Conservation (phyloP, 2,797 vertebrate genomes). For the Cyprinodon diabolis region DNA sequence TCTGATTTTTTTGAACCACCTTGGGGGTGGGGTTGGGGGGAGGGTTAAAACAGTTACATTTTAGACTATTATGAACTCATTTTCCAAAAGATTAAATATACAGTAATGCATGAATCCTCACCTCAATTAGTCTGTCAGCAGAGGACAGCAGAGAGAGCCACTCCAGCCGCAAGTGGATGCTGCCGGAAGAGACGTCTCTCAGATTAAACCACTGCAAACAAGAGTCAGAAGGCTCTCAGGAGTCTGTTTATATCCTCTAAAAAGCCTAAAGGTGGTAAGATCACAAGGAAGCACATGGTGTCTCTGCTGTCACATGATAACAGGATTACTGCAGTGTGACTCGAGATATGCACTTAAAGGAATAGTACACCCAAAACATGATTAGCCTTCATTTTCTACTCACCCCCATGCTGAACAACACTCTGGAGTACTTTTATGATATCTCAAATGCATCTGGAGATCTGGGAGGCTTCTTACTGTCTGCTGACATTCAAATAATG, state of each 20-base stretch:
- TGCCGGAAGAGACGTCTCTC: slow-evolving; percentile 84
- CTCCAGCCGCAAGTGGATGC: slow-evolving; percentile 90
- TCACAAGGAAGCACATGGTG: slow-evolving; percentile 61
- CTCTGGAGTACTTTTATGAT: too few species aligned
- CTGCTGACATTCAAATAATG: too few species aligned
- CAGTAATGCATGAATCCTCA: slow-evolving; percentile 49
- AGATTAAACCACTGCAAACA: slow-evolving; percentile 88
- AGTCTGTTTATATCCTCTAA: slow-evolving; percentile 1
- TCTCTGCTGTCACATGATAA: slow-evolving; percentile 52
- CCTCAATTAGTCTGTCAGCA: slow-evolving; percentile 87
- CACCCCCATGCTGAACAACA: too few species aligned
- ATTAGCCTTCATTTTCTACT: too few species aligned
- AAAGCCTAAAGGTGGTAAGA: slow-evolving; percentile 28
- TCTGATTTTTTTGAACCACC: slow-evolving; percentile 89
- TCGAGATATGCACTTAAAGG: too few species aligned
- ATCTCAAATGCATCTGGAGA: too few species aligned
- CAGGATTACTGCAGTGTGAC: slow-evolving; percentile 43
- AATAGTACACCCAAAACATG: too few species aligned
- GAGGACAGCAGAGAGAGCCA: slow-evolving; percentile 90
- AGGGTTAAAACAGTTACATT: not conserved
- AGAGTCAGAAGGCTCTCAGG: slow-evolving; percentile 20
- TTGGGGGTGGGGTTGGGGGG: slow-evolving; percentile 46
- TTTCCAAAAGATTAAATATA: not conserved
- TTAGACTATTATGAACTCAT: not conserved
- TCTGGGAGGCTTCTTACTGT: too few species aligned